Evolutionary conservation across 2,888 invertebrate species (phyloP).

Genomic region (Rhodophaea formosa): DNA sequence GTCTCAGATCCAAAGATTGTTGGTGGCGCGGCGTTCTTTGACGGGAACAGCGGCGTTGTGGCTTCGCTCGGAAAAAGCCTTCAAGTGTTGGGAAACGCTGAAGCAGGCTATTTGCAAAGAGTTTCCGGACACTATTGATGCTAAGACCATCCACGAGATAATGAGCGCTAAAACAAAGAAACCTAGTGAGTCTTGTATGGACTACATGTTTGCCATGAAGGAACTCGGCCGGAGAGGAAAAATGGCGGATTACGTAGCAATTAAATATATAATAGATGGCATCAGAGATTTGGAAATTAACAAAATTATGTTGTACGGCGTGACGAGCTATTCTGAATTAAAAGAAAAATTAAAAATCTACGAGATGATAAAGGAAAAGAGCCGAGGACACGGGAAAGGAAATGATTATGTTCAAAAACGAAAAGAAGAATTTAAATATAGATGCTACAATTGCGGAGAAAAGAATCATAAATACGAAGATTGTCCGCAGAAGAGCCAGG

Average conservation of each 20-base stretch:
- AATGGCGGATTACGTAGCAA: conserved; percentile 32
- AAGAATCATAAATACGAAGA: background rate
- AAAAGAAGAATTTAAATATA: conserved; percentile 15
- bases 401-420: conserved; percentile 25
- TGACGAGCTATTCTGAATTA: conserved; percentile 20
- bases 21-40: conserved; percentile 20
- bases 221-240: conserved; percentile 29
- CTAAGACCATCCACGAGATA: conserved; percentile 17
- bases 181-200: conserved; percentile 17
- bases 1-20: conserved; percentile 21
- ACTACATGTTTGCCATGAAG: conserved; percentile 32
- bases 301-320: conserved; percentile 31
- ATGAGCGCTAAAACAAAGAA: conserved; percentile 12
- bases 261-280: conserved; percentile 34
- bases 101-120: background rate
- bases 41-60: conserved; percentile 17
- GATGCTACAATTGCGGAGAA: background rate
- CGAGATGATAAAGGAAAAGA: too few species aligned
- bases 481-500: background rate
- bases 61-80: background rate
- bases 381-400: background rate
- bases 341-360: too few species aligned
- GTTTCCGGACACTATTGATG: background rate
- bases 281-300: conserved; percentile 28
- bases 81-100: background rate